Base-by-base conservation (phyloP, 2,113 vertebrate species). In the Sterna hirundo region DNA sequence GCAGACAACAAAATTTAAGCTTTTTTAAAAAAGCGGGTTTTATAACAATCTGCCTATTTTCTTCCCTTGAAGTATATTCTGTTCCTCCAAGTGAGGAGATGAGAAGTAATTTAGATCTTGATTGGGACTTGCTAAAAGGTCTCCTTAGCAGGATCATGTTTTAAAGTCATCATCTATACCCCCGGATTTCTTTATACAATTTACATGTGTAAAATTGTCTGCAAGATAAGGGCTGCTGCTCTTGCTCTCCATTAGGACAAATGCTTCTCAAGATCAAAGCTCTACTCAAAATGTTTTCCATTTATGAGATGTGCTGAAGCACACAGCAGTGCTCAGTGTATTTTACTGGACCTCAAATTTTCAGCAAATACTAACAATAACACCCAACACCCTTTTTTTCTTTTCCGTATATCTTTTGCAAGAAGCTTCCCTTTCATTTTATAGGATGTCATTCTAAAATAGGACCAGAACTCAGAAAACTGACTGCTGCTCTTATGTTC, bases 11-110 rank as follows among this genome's bases (percentile, higher is more conserved):
- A 44, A 18, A 25, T 30, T 46, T 38, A 68, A 34, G 19, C 5
- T 2, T 30, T 58, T 19, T 2, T 1, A 27, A 58, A 57, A 34
- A n/a, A 10, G 0, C 11, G 5, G 20, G 20, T 49, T 49, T 49
- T 6, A 49, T 49, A 49, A 49, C 47, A 49, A 27, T 34, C 16
- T 72, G 8, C 18, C 17, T n/a, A 4, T 64, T 90, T 90, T 42
- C 20, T 70, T 83, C 20, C 32, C 27, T 74, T 54, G 18, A 27
- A 82, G 26, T 22, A 89, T 17, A 70, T n/a, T 77, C 32, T 2
- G 0, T 15, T 82, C 52, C 51, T 81, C 38, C 54, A 76, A 71
- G 19, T 20, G 32, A 69, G 36, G 19, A 86, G 30, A 65, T n/a
- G 13, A 51, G 38, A 88, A 74, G 30, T 52, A 74, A 77, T 57